Percentiles rank a stretch among this genome's conserved stretches.
Conservation (phyloP, 2,113 vertebrate genomes). For the Xenopus tropicalis region DNA sequence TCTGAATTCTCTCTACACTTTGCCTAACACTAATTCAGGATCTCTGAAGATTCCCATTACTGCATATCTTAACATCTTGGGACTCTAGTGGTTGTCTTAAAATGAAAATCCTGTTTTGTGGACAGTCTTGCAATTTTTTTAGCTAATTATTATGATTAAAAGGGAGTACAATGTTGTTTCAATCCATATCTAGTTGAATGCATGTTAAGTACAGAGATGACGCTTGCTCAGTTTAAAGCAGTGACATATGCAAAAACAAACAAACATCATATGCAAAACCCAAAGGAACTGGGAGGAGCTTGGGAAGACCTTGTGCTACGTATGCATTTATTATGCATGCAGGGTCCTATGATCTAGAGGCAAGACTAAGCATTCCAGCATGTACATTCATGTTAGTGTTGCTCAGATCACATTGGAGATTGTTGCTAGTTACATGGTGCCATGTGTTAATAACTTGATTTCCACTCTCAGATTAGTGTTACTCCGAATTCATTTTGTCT, state of each 20-base stretch:
- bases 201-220: conserved; percentile 83
- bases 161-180: conserved; percentile 83
- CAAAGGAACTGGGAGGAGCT: conserved; percentile 81
- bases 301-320: conserved; percentile 76
- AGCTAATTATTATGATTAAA: conserved; percentile 85
- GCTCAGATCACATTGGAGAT: conserved; percentile 59
- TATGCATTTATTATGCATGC: conserved; percentile 77
- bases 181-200: conserved; percentile 87
- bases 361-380: conserved; percentile 20
- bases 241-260: conserved; percentile 90
- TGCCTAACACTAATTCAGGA: conserved; percentile 76
- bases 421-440: conserved; percentile 58
- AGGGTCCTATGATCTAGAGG: conserved; percentile 60
- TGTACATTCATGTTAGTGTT: conserved; percentile 26
- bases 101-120: conserved; percentile 81
- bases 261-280: conserved; percentile 85
- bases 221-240: conserved; percentile 92
- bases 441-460: conserved; percentile 43
- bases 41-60: conserved; percentile 70
- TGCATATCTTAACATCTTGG: conserved; percentile 80
- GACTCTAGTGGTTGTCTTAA: conserved; percentile 75
- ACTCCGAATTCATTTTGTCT: not conserved
- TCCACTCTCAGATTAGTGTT: conserved; percentile 25
- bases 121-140: conserved; percentile 91
- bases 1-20: conserved; percentile 76